Base-by-base conservation (phyloP, 2,888 invertebrate species). In the Meganola albula region DNA sequence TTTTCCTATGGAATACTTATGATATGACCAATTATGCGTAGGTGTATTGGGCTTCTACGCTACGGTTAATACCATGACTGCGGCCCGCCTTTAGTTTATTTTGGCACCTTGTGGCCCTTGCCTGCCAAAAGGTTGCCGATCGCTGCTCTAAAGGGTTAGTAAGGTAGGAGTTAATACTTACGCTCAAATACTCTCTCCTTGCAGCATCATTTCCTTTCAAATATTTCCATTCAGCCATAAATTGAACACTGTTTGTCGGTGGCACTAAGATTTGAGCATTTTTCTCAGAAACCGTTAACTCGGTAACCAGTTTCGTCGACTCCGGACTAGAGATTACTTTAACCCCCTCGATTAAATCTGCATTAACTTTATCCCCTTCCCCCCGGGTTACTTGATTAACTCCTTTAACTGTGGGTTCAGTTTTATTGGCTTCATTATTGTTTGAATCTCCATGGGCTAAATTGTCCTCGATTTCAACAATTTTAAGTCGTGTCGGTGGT, bases 191-290 rank as follows among this genome's bases (percentile, higher is more conserved):
- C 42, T 86, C 68, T 48, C 87, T 88, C 54, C 87, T 85, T 11
- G 86, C 83, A 6, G 70, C 73, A n/a, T 66, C 60, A 12, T 78
- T 74, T 0, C 73, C 82, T 44, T 78, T 87, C 29, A 90, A 56
- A 44, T 80, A 76, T 53, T 87, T 89, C 93, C 92, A 93, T 27
- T 85, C 82, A 0, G 79, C 50, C 63, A 89, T 76, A 62, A 93
- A 93, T 54, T 92, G 91, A 5, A 92, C 89, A 31, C 90, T 89
- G 35, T 87, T 90, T 32, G 79, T 85, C 0, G 92, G 92, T 3
- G 86, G 50, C 10, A 64, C 60, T 41, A 74, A 37, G 22, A 52
- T 58, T 8, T 50, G 40, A 1, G 49, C 29, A 2, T 50, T 46
- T 16, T 72, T 73, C 51, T 74, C 68, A 1, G 41, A 46, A 0